These are phyloP conservation scores for Caenorhabditis sp. DNA, from an alignment of 2,888 invertebrate species.

Conservation along the genomic window DNA sequence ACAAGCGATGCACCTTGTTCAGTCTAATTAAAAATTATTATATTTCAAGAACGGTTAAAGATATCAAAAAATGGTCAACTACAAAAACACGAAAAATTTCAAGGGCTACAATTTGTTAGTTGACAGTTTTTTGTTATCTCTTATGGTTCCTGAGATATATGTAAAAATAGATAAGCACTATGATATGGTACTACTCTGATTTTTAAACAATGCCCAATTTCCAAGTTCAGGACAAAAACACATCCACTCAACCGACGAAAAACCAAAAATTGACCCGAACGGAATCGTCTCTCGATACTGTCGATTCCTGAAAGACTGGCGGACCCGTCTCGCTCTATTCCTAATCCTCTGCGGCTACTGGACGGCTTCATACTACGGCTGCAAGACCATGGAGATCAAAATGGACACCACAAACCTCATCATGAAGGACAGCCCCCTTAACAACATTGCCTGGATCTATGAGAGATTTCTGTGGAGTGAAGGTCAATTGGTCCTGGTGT, in stretches of 20 bases:
- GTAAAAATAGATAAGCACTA: no score
- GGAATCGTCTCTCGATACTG: slow-evolving; percentile 74
- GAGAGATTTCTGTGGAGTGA: slow-evolving; percentile 74
- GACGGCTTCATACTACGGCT: slow-evolving; percentile 70
- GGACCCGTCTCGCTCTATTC: slow-evolving; percentile 63
- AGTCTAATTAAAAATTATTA: no score
- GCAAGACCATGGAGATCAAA: slow-evolving; percentile 69
- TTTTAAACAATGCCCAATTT: no score
- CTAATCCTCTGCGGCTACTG: slow-evolving; percentile 69
- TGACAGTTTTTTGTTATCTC: no score
- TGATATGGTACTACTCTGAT: no score
- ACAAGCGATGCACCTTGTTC: no score
- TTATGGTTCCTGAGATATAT: no score
- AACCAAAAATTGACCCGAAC: slow-evolving; percentile 53
- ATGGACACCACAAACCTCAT: slow-evolving; percentile 78
- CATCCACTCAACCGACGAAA: neutral
- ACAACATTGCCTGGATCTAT: slow-evolving; percentile 72
- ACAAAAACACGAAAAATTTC: no score
- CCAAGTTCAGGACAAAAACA: neutral
- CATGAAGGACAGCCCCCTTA: slow-evolving; percentile 71
- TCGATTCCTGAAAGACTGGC: slow-evolving; percentile 64
- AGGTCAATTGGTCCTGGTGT: slow-evolving; percentile 75
- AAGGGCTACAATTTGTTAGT: no score
- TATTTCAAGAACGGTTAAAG: no score
- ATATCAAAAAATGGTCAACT: no score